Evolutionary conservation across 1,140 invertebrate genomes (phyloP).

Genomic region (Lerema accius): DNA sequence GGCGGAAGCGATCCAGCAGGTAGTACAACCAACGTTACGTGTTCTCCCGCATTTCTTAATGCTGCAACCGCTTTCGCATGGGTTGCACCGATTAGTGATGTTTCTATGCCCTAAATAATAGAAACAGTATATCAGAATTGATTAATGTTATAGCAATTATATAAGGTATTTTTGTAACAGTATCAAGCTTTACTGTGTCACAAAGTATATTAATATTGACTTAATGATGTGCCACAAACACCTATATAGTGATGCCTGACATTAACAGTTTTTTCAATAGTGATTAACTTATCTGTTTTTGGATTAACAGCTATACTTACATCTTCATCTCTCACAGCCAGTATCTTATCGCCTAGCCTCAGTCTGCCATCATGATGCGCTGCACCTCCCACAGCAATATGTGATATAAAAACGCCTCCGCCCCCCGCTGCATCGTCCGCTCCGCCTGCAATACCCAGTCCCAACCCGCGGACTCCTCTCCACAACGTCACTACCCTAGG

Average conservation of each 20-base stretch:
- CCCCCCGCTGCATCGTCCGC: constrained; percentile 98
- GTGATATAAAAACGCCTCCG: constrained; percentile 99
- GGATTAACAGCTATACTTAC: constrained; percentile 84
- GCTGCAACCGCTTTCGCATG: constrained; percentile 98
- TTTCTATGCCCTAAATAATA: constrained; percentile 88
- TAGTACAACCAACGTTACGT: constrained; percentile 92
- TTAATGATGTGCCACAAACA: no score
- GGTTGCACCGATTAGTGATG: constrained; percentile 97
- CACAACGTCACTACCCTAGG: constrained; percentile 69
- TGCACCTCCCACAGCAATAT: constrained; percentile 98
- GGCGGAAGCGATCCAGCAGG: constrained; percentile 71
- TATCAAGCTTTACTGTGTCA: no score
- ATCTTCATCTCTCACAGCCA: constrained; percentile 93
- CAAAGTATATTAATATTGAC: no score
- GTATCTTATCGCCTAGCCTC: constrained; percentile 96
- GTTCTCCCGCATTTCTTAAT: constrained; percentile 95
- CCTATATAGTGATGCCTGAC: no score
- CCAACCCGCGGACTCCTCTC: constrained; percentile 89
- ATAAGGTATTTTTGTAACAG: no score
- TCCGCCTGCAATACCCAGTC: constrained; percentile 97
- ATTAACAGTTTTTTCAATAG: no score
- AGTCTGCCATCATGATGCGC: constrained; percentile 96
- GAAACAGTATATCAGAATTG: neutral
- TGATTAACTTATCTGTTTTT: no score
- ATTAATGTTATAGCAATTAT: neutral